A percentile compares a stretch with the other conserved stretches of the same genome.
Evolutionary conservation across 2,113 vertebrate species (phyloP).

Genomic region (Peromyscus maniculatus): DNA sequence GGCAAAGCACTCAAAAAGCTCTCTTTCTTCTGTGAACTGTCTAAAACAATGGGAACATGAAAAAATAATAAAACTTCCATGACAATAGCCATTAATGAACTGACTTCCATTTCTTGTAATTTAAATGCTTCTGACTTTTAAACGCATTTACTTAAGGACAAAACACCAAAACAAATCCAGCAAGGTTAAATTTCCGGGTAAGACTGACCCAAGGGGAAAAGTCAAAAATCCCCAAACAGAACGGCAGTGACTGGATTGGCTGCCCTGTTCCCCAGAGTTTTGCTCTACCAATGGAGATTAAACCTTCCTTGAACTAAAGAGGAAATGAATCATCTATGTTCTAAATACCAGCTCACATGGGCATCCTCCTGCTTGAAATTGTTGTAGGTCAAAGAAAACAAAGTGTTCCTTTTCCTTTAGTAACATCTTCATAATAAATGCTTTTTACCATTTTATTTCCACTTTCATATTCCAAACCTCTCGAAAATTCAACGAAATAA

Average conservation of each 20-base stretch:
- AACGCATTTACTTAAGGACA: constrained; percentile 44
- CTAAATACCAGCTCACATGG: neutral
- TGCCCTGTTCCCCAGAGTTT: neutral
- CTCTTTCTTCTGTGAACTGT: constrained; percentile 4
- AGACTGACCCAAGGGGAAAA: constrained; percentile 48
- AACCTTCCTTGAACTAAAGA: neutral
- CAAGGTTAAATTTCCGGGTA: constrained; percentile 53
- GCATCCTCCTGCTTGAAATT: constrained; percentile 16
- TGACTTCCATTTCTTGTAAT: constrained; percentile 57
- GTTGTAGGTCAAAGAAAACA: neutral
- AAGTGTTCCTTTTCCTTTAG: constrained; percentile 7
- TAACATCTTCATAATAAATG: neutral
- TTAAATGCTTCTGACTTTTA: constrained; percentile 45
- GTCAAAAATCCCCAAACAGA: neutral
- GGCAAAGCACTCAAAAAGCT: neutral
- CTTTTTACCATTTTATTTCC: neutral
- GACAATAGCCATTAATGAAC: constrained; percentile 23
- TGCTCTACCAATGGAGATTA: neutral
- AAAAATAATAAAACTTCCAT: constrained; percentile 46
- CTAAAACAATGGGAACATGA: constrained; percentile 42
- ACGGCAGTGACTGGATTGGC: neutral
- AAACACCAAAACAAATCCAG: constrained; percentile 53
- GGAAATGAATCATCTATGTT: neutral
- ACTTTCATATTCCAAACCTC: constrained; percentile 13
- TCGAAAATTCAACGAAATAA: constrained; percentile 44